phyloP scores from a whole-genome alignment of 2,888 invertebrate species.

The Caenorhabditis macrosperma region DNA sequence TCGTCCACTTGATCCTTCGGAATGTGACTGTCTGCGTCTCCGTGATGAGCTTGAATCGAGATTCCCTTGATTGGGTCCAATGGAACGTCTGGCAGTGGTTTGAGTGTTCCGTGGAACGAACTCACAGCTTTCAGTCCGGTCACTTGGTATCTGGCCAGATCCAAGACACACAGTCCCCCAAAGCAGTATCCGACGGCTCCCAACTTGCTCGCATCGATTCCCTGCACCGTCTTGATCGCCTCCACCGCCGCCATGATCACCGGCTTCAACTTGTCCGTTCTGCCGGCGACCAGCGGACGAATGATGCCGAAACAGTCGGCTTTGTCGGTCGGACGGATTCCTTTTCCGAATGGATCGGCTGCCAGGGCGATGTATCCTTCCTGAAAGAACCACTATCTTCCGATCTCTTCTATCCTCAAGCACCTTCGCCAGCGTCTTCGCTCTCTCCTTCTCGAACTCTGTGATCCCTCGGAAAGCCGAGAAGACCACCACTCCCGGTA shows the following conservation, averaged over 20 bases:
- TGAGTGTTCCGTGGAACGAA: conserved; percentile 75
- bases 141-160: conserved; percentile 71
- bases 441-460: conserved; percentile 69
- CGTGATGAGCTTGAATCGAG: conserved; percentile 69
- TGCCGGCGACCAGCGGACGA: conserved; percentile 63
- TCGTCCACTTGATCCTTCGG: conserved; percentile 63
- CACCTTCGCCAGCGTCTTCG: conserved; percentile 62
- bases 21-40: conserved; percentile 73
- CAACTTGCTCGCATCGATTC: conserved; percentile 59
- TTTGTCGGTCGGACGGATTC: conserved; percentile 59
- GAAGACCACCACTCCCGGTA: conserved; percentile 70
- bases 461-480: conserved; percentile 74
- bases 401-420: too few species aligned
- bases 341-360: conserved; percentile 77
- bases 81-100: conserved; percentile 63
- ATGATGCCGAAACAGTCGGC: conserved; percentile 65
- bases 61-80: conserved; percentile 54
- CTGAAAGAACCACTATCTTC: too few species aligned
- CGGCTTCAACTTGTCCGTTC: conserved; percentile 62
- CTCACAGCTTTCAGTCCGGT: conserved; percentile 66
- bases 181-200: conserved; percentile 76
- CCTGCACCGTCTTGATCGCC: conserved; percentile 58
- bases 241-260: conserved; percentile 68
- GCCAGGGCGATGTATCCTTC: conserved; percentile 76
- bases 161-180: conserved; percentile 74